A percentile compares a stretch with the other conserved stretches of the same genome.
Conservation (phyloP, 2,797 vertebrate species). For the Holocentrus rufus region DNA sequence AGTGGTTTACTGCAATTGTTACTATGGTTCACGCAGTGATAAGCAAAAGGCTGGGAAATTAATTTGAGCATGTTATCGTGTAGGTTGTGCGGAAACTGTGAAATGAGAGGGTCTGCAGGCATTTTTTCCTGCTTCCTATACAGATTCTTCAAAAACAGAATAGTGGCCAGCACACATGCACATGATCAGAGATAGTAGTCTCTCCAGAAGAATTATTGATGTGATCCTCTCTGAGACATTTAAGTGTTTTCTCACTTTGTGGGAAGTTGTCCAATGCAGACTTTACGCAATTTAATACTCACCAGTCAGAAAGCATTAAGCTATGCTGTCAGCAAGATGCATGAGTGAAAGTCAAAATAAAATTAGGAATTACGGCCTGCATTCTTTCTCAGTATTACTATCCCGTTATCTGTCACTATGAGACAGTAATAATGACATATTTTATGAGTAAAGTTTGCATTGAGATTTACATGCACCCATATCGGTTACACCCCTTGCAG, state of each 20-base stretch:
- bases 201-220: conserved; percentile 41
- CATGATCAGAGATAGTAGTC: conserved; percentile 20
- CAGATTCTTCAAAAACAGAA: conserved; percentile 41
- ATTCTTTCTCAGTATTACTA: neutral
- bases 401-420: conserved; percentile 9
- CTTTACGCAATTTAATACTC: conserved; percentile 34
- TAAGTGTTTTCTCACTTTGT: neutral
- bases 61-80: conserved; percentile 32
- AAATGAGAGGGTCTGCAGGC: neutral
- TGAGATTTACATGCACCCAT: conserved; percentile 27
- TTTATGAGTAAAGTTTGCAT: conserved; percentile 21
- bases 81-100: conserved; percentile 9
- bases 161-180: conserved; percentile 42
- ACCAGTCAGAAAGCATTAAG: conserved; percentile 29
- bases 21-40: conserved; percentile 46
- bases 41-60: conserved; percentile 56
- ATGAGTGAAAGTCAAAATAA: conserved; percentile 32
- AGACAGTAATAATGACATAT: neutral
- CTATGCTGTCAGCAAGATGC: neutral
- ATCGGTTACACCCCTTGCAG: conserved; percentile 12
- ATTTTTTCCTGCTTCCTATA: conserved; percentile 7
- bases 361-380: neutral
- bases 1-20: conserved; percentile 35
- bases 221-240: conserved; percentile 14
- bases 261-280: conserved; percentile 18